Evolutionary conservation across 2,888 invertebrate species (phyloP).

Genomic region (Idaea aversata): DNA sequence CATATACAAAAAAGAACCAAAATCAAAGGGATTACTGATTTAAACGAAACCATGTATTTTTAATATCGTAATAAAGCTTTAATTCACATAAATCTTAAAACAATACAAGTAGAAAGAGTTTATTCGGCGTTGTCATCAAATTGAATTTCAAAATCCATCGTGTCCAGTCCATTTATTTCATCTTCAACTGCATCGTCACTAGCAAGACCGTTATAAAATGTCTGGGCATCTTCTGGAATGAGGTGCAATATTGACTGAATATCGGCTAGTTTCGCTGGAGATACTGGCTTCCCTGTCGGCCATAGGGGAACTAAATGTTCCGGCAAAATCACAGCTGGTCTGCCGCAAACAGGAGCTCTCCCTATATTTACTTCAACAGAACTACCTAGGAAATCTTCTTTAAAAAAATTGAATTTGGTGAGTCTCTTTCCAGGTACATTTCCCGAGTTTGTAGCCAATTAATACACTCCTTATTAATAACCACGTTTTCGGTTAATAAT

Average conservation of each 20-base stretch:
- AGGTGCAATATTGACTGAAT: conserved; percentile 22
- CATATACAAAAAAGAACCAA: conserved; percentile 23
- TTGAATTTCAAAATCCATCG: too few species aligned
- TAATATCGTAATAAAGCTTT: conserved; percentile 16
- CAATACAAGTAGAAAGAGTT: conserved; percentile 11
- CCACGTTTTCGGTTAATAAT: conserved; percentile 17
- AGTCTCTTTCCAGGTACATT: conserved; percentile 15
- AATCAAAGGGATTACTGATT: conserved; percentile 17
- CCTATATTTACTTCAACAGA: conserved; percentile 16
- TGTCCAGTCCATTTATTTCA: too few species aligned
- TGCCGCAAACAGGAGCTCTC: conserved; percentile 11
- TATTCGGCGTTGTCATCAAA: conserved; percentile 17
- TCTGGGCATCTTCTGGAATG: conserved; percentile 19
- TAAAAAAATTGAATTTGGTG: conserved; percentile 15
- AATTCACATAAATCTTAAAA: conserved; percentile 14
- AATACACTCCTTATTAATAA: conserved; percentile 9
- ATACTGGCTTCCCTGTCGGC: conserved; percentile 25
- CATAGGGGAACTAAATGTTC: conserved; percentile 23
- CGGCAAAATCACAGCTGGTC: conserved; percentile 10
- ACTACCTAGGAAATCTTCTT: conserved; percentile 12
- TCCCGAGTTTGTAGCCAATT: conserved; percentile 13
- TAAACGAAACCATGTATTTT: conserved; percentile 18
- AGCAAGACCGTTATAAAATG: too few species aligned
- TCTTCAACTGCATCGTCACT: too few species aligned
- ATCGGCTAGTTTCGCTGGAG: conserved; percentile 24